Base-by-base conservation (phyloP, 2,113 vertebrate genomes). In the Dryoscopus gambensis region DNA sequence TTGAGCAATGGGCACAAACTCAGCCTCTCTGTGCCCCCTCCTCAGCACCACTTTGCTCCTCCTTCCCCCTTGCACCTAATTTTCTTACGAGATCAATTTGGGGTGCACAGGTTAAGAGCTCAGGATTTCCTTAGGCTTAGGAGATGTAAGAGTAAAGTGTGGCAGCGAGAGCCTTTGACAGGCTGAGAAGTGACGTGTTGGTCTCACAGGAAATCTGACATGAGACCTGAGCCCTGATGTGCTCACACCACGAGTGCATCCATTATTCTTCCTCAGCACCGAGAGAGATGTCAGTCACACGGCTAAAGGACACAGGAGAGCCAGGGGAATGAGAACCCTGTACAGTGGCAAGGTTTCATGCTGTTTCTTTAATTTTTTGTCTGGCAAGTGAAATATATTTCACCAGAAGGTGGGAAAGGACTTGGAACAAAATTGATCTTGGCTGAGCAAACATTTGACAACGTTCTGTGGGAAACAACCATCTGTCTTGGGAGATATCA, bases 361-460 rank as follows among this genome's bases (percentile, higher is more conserved):
- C 93, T 95, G 88, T 95, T 97, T 69, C 96, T 96, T 96, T 96
- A 95, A 95, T 96, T 97, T 94, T 96, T 97, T 95, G 96, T 96
- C 95, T 97, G 95, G 95, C 94, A 96, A 97, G 93, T 95, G 83
- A 95, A 96, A 91, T 79, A 33, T 16, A 94, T 96, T 97, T 95
- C 95, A 95, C 64, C 97, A 97, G 97, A 97, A 97, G 97, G 97
- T 97, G 96, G 95, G 96, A 96, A 97, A 93, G 92, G 90, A 97
- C 78, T 96, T 97, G 97, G 97, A 97, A 97, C 90, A 96, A 96
- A 96, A 96, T 60, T 95, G 81, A 95, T 97, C 90, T 97, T 97
- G 97, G 95, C 97, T 97, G 94, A 97, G 95, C 96, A 97, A 97
- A 97, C 97, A 96, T 97, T 97, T 97, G 97, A 96, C 97, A 97